phyloP scores from a whole-genome alignment of 2,113 vertebrate genomes.

The Oncorhynchus tshawytscha region DNA sequence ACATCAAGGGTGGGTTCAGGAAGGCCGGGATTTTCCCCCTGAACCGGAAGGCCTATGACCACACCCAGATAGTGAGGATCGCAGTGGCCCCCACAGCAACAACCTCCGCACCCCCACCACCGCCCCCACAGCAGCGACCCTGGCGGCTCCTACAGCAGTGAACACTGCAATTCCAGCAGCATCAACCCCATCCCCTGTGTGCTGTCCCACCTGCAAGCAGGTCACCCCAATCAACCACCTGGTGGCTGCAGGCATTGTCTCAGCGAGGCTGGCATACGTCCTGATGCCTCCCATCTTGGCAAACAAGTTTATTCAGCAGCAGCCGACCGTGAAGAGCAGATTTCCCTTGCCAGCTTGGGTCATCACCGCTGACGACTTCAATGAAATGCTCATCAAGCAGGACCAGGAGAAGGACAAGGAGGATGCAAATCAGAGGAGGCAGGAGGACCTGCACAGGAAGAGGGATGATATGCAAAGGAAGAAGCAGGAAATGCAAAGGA shows the following conservation, averaged over 20 bases:
- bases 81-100: no score
- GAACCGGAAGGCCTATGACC: no score
- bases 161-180: neutral
- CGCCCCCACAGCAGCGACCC: no score
- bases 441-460: no score
- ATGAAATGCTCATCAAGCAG: neutral
- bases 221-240: neutral
- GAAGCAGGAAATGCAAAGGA: no score
- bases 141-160: no score
- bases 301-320: neutral
- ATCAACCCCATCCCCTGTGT: neutral
- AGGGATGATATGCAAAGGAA: no score
- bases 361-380: neutral
- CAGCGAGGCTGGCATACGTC: neutral
- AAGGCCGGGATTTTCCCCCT: neutral
- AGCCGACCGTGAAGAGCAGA: neutral
- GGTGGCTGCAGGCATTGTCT: no score
- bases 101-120: no score
- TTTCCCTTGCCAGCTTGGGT: neutral
- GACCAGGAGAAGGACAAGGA: neutral
- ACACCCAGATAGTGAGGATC: no score
- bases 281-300: neutral
- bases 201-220: neutral
- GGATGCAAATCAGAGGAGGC: neutral
- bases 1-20: conserved; percentile 3